Conservation (phyloP, 2,113 vertebrate genomes). For the Cacatua alba region DNA sequence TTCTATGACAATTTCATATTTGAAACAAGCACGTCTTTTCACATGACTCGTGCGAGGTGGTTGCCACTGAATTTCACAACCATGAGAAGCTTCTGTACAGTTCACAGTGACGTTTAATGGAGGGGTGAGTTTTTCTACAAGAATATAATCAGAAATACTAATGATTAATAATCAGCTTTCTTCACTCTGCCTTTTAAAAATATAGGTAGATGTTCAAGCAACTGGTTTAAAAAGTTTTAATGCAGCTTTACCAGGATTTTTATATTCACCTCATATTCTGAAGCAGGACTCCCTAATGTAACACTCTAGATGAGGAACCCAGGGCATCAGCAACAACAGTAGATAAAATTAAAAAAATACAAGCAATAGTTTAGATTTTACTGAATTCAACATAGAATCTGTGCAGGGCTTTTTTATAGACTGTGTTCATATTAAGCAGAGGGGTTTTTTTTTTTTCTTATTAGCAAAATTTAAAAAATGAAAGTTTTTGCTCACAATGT, state of each 20-base stretch:
- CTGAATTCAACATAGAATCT: background rate
- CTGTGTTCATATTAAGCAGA: background rate
- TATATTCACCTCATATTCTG: background rate
- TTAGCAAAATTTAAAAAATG: background rate
- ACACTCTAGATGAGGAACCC: background rate
- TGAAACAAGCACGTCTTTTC: accelerated
- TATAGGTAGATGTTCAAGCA: background rate
- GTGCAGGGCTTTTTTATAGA: background rate
- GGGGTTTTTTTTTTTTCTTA: background rate
- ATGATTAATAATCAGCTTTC: background rate
- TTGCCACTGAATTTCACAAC: conserved; percentile 29
- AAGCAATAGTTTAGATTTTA: background rate
- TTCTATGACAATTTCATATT: conserved; percentile 52
- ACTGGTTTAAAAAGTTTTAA: background rate
- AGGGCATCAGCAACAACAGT: background rate
- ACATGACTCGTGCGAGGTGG: background rate
- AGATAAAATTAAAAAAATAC: background rate
- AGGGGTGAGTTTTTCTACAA: conserved; percentile 48
- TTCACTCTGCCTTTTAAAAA: background rate
- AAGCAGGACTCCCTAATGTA: background rate
- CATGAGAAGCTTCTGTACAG: background rate
- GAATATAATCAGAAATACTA: background rate
- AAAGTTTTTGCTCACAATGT: background rate
- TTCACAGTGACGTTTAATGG: conserved; percentile 54
- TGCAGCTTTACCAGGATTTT: background rate